Base-by-base conservation (phyloP, 2,888 invertebrate genomes). In the Plagiodera versicolora region DNA sequence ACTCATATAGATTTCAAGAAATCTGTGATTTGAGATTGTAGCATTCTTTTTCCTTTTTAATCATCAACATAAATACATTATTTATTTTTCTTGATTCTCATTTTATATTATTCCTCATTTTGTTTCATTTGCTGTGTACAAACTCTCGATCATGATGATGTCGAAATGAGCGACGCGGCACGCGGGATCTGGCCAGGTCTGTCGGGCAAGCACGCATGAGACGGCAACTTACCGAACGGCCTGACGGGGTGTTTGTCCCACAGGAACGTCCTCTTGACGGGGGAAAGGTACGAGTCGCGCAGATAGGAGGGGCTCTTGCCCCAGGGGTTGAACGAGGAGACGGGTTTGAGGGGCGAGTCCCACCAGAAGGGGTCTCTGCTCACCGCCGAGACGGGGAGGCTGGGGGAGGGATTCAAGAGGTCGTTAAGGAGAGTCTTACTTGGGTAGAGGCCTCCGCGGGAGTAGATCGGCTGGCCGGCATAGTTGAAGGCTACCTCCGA, bases 181-280 rank as follows among this genome's bases (percentile, higher is more conserved):
- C 39, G 11, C 28, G 18, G 48, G 19, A 28, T 32, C 32, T 47
- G 51, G 48, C 16, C 35, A 30, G 46, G 32, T 51, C 44, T 16
- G 44, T 45, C 28, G 46, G 58, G 14, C 14, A 39, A 39, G 39
- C 39, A 39, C 39, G 14, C 11, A n/a, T n/a, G 4, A 24, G 58
- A 55, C 44, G 46, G 65, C 70, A 73, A 89, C 92, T 88, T 88
- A 94, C 93, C 91, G 84, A 92, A 88, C 79, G 92, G 92, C 84
- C 94, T 89, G 82, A 91, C 86, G 80, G 94, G 94, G 83, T 94
- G 94, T 83, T 89, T 90, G 82, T 89, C 89, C 94, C 94, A 94
- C 77, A 94, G 86, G 85, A 91, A 94, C 82, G 89, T 90, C 83
- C 92, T 90, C 86, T 92, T 94, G 81, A 94, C 87, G 65, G 94